Conservation (phyloP, 2,797 vertebrate genomes). For the Brachyrhaphis roseni region DNA sequence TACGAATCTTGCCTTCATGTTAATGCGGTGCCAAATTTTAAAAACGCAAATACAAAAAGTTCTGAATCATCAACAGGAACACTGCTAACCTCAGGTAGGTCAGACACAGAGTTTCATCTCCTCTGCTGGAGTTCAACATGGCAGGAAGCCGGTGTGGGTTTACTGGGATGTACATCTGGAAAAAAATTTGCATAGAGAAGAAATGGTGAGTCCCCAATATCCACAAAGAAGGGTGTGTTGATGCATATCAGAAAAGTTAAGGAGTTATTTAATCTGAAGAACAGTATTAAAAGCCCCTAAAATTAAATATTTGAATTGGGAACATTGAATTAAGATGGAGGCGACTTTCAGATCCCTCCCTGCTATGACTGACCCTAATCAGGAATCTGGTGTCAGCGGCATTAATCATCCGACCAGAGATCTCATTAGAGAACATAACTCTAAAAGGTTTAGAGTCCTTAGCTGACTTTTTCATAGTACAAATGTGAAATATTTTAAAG, state of each 20-base stretch:
- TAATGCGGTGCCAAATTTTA: neutral
- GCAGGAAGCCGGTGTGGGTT: neutral
- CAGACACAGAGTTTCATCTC: neutral
- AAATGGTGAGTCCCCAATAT: neutral
- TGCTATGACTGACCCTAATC: neutral
- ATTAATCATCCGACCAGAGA: neutral
- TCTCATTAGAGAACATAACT: neutral
- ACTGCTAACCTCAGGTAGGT: neutral
- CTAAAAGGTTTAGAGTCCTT: too few species aligned
- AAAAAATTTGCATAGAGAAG: neutral
- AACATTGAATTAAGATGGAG: neutral
- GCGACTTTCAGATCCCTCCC: neutral
- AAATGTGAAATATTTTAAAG: neutral
- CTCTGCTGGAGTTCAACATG: neutral
- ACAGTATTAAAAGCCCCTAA: neutral
- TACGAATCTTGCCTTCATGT: neutral
- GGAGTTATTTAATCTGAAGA: neutral
- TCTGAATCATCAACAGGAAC: neutral
- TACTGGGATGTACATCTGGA: neutral
- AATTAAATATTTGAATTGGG: neutral
- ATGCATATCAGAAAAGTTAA: neutral
- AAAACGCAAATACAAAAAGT: neutral
- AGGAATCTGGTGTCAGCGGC: neutral
- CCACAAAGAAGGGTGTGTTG: neutral
- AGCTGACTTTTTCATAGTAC: neutral